Percentiles rank a stretch among this genome's conserved stretches.
phyloP scores from a whole-genome alignment of 2,888 invertebrate species.

The Acheta domesticus region DNA sequence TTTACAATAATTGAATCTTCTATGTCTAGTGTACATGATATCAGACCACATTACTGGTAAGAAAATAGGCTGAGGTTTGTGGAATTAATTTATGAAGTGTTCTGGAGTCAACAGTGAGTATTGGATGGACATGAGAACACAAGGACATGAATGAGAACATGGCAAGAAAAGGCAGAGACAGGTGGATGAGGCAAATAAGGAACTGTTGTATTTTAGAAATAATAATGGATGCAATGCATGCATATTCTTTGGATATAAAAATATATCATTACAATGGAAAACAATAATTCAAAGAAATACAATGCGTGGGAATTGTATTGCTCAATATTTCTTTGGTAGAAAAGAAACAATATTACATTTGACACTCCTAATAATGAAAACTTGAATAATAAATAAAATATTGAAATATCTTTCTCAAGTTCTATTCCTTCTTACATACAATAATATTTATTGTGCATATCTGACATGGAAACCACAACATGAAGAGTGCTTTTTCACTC shows the following conservation, averaged over 20 bases:
- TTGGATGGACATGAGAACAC: slow-evolving; percentile 7
- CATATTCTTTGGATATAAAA: slow-evolving; percentile 4
- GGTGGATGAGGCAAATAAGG: slow-evolving; percentile 26
- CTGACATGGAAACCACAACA: slow-evolving; percentile 3
- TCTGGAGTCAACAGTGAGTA: background rate
- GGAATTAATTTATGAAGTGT: background rate
- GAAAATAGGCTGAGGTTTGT: slow-evolving; percentile 23
- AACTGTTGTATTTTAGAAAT: slow-evolving; percentile 31
- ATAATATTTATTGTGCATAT: slow-evolving; percentile 6
- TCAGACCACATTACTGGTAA: slow-evolving; percentile 29
- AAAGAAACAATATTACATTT: slow-evolving; percentile 31
- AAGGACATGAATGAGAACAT: background rate
- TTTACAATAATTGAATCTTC: slow-evolving; percentile 32
- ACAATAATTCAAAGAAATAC: slow-evolving; percentile 26
- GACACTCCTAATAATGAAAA: slow-evolving; percentile 26
- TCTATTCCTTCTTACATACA: slow-evolving; percentile 18
- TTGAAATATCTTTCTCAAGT: slow-evolving; percentile 20
- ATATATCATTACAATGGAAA: slow-evolving; percentile 21
- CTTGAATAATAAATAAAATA: slow-evolving; percentile 30
- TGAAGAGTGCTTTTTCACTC: slow-evolving; percentile 18
- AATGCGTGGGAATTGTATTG: slow-evolving; percentile 26
- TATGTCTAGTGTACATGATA: slow-evolving; percentile 33
- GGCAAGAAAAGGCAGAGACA: slow-evolving; percentile 19
- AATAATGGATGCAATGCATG: slow-evolving; percentile 21
- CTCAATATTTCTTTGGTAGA: slow-evolving; percentile 31